Evolutionary conservation across 2,888 invertebrate species (phyloP).

Genomic region (Conistra vaccinii): DNA sequence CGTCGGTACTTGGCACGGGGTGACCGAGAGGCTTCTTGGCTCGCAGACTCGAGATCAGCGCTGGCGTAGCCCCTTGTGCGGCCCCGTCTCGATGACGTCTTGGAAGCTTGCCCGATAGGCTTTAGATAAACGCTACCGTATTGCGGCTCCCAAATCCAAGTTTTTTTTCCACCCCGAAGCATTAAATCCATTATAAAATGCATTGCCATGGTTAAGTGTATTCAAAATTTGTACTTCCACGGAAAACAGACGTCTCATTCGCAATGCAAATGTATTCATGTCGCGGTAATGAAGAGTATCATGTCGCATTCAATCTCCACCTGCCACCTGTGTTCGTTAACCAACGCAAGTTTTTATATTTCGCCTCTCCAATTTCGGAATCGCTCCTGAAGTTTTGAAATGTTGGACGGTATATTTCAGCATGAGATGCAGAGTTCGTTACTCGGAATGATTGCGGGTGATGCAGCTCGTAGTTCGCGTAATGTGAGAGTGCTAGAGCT

Average conservation of each 20-base stretch:
- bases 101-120: constrained; percentile 86
- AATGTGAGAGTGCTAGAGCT: constrained; percentile 36
- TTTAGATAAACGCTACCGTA: constrained; percentile 82
- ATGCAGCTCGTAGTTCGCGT: constrained; percentile 63
- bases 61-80: constrained; percentile 73
- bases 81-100: constrained; percentile 78
- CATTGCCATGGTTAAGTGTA: constrained; percentile 39
- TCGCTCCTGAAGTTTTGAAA: constrained; percentile 68
- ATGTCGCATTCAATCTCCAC: constrained; percentile 69
- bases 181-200: constrained; percentile 43
- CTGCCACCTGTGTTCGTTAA: constrained; percentile 67
- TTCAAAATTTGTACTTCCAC: constrained; percentile 50
- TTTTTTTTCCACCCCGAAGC: constrained; percentile 54
- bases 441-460: constrained; percentile 70
- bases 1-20: constrained; percentile 78
- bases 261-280: constrained; percentile 71
- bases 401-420: constrained; percentile 69
- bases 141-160: constrained; percentile 71
- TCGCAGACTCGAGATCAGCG: constrained; percentile 71
- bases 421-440: constrained; percentile 65
- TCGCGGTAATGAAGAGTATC: constrained; percentile 69
- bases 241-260: constrained; percentile 63
- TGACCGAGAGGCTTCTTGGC: constrained; percentile 78
- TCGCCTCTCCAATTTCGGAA: constrained; percentile 60
- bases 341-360: constrained; percentile 61